Conservation (phyloP, 2,888 invertebrate species). For the Ormyrus pomaceus region DNA sequence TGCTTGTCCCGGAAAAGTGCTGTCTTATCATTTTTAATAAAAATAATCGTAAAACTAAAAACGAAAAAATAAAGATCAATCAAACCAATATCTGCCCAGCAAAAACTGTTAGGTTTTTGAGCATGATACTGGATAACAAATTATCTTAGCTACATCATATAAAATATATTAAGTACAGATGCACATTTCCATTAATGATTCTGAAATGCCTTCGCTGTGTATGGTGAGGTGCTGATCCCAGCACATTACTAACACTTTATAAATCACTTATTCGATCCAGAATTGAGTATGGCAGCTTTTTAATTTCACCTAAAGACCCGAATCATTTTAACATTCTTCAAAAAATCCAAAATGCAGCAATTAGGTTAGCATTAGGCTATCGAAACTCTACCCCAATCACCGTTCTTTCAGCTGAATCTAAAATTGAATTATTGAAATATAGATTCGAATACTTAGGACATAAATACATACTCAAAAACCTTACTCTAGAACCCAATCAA, state of each 20-base stretch:
- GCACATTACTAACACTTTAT: background rate
- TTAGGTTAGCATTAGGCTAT: slow-evolving; percentile 53
- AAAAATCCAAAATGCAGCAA: slow-evolving; percentile 46
- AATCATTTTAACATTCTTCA: slow-evolving; percentile 1
- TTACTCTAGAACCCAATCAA: background rate
- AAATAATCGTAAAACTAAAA: background rate
- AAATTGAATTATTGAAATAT: background rate
- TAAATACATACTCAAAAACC: background rate
- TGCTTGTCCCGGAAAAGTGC: slow-evolving; percentile 5
- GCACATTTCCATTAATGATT: background rate
- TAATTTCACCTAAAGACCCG: background rate
- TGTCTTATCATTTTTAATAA: background rate
- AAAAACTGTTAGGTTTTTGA: slow-evolving; percentile 1
- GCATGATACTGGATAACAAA: background rate
- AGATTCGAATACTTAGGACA: background rate
- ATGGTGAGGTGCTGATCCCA: slow-evolving; percentile 17
- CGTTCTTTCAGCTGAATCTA: slow-evolving; percentile 47
- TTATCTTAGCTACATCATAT: background rate
- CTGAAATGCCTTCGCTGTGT: background rate
- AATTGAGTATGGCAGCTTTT: too few species aligned
- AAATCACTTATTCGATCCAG: background rate
- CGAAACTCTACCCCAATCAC: slow-evolving; percentile 50
- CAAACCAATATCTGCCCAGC: background rate
- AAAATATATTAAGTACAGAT: background rate
- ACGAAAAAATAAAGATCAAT: background rate